Conservation (phyloP, 2,797 vertebrate species). For the Fringilla coelebs region DNA sequence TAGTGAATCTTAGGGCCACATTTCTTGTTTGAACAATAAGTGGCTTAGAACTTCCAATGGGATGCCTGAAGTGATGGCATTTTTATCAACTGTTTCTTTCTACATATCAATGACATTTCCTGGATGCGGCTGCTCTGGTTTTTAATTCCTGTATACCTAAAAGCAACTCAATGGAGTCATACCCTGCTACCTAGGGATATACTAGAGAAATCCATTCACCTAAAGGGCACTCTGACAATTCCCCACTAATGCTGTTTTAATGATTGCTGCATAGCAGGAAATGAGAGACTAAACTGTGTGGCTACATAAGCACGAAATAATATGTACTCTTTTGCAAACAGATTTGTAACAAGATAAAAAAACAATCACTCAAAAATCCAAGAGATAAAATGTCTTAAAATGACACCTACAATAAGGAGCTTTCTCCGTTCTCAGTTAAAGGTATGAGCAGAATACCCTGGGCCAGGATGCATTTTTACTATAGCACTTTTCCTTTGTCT, state of each 20-base stretch:
- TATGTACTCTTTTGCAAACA: not conserved
- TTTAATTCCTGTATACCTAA: not conserved
- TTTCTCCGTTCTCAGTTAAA: not conserved
- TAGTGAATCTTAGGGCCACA: not conserved
- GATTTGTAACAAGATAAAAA: not conserved
- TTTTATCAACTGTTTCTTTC: not conserved
- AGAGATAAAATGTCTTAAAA: not conserved
- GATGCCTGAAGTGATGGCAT: not conserved
- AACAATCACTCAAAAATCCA: not conserved
- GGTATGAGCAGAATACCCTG: not conserved
- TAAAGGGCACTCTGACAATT: not conserved
- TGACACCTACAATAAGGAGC: not conserved
- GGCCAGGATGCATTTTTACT: not conserved
- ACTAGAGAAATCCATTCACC: not conserved
- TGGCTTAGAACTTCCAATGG: not conserved
- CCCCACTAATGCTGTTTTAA: not conserved
- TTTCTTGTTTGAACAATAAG: not conserved
- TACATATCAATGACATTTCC: not conserved
- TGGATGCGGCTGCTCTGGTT: not conserved
- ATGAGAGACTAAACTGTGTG: not conserved
- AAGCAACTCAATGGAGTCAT: not conserved
- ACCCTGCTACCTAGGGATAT: not conserved
- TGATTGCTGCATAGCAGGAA: not conserved
- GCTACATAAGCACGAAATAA: not conserved
- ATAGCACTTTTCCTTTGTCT: not conserved